Conservation (phyloP, 1,140 invertebrate species). For the Sarcophaga bullata region DNA sequence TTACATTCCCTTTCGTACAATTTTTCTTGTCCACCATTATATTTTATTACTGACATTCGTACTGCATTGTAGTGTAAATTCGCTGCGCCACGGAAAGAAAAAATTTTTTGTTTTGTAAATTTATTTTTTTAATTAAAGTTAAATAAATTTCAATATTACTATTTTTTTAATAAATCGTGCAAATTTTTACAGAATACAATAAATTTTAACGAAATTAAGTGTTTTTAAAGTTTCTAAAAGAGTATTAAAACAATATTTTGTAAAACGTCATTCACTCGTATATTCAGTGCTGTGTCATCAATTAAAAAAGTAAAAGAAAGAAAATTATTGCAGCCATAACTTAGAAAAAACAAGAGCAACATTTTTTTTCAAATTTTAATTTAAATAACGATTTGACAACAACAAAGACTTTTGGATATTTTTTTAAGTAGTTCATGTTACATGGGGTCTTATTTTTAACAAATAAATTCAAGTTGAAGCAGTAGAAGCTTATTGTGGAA, state of each 20-base stretch:
- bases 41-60: conserved; percentile 19
- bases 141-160: background rate
- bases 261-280: conserved; percentile 33
- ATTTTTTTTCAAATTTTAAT: background rate
- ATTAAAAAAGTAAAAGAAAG: conserved; percentile 26
- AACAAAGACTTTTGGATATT: background rate
- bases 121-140: conserved; percentile 14
- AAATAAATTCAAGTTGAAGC: background rate
- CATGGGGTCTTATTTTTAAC: conserved; percentile 1
- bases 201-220: conserved; percentile 7
- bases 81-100: background rate
- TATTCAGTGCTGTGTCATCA: conserved; percentile 36
- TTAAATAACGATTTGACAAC: conserved; percentile 8
- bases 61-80: conserved; percentile 8
- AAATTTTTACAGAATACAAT: background rate
- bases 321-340: conserved; percentile 1
- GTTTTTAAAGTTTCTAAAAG: conserved; percentile 21
- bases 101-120: conserved; percentile 25
- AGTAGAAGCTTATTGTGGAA: background rate
- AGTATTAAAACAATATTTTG: conserved; percentile 31
- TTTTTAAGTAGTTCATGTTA: background rate
- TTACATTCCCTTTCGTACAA: background rate
- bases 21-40: conserved; percentile 4
- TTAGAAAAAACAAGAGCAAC: conserved; percentile 1
- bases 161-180: background rate